Base-by-base conservation (phyloP, 92 coral and sea anemone species). In the Epizoanthus scotinus region DNA sequence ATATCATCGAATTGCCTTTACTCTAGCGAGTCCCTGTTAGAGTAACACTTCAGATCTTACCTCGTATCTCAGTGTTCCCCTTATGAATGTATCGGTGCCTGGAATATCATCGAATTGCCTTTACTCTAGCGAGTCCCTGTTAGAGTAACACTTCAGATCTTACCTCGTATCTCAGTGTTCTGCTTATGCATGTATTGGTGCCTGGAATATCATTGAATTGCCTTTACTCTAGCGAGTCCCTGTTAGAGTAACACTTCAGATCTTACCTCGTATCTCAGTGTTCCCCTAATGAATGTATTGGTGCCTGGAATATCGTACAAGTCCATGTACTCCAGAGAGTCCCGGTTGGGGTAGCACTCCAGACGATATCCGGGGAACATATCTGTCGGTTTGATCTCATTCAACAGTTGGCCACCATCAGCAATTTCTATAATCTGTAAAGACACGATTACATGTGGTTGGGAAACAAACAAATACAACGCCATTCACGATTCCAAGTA, bases 61-160 rank as follows among this genome's bases (percentile, higher is more conserved):
- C 89, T 94, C 95, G 49, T 91, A 95, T 77, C 98, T 82, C 10
- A 95, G 87, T 8, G 98, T 86, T 44, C 98, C 98, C 26, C 98
- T 82, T 54, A 95, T 75, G 56, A 95, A 69, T 0, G 98, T 95
- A 77, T 85, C 86, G 10, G 90, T 91, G 22, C 88, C 71, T 8
- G 85, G 82, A 21, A 95, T 87, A 61, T 87, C 85, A 60, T 93
- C 93, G 59, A 85, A 83, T 8, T 91, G 88, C n/a, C 91, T 87
- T 63, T 95, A 95, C 22, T 70, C 77, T 5, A 86, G 78, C 2
- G 98, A 93, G 84, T 95, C 94, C 10, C 98, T 86, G 89, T 95
- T 95, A 0, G 98, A 98, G 47, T 93, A 93, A 20, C 91, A 90
- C 49, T 95, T 98, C 65, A 95, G 79, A 22, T 92, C 82, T 74